Evolutionary conservation across 1,140 invertebrate genomes (phyloP), one percentile per base, ranked within the genome.

Genomic region (Drosophila insularis): DNA sequence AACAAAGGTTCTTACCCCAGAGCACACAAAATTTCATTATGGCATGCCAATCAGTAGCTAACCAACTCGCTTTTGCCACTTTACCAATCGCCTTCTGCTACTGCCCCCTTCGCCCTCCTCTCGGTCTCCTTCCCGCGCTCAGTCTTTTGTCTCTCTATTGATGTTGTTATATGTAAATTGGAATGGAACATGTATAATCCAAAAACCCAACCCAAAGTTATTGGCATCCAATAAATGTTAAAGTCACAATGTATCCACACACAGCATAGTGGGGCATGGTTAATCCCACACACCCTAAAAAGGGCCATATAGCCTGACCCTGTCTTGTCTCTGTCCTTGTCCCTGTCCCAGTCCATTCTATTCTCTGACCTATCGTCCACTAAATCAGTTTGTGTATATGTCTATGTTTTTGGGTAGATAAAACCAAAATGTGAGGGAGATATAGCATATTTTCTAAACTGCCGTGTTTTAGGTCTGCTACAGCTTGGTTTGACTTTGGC

Each of bases 221-320:
- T 86, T 86, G 81, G 71, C 81, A 87, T 76, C 68, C 78, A 81
- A 81, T 75, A 86, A 79, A 81, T 75, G 78, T 63, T 72, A 68
- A 65, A 63, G 65, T 78, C 78, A 71, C 71, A 68, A 32, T 46
- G 69, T 63, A 63, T 27, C 27, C 27, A 27, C 27, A 27, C 27
- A 68, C 55, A 50, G 10, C 7, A 35, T 10, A 35, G 32, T 35
- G 32, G 32, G 8, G 8, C 8, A 69, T 85, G 40, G 21, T 13
- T 14, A 58, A 60, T 19, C 39, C 17, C 43, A 14, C 17, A 50
- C 43, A 21, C 43, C 17, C 43, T 19, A 8, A 46, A 46, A 46
- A 46, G 8, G 14, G 35, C 10, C 5, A 27, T 35, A 13, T 1
- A 37, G 10, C 10, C 10, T 37, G 35, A 37, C 19, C 43, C 43